phyloP scores from a whole-genome alignment of 2,113 vertebrate species.

The Tupaia tana region DNA sequence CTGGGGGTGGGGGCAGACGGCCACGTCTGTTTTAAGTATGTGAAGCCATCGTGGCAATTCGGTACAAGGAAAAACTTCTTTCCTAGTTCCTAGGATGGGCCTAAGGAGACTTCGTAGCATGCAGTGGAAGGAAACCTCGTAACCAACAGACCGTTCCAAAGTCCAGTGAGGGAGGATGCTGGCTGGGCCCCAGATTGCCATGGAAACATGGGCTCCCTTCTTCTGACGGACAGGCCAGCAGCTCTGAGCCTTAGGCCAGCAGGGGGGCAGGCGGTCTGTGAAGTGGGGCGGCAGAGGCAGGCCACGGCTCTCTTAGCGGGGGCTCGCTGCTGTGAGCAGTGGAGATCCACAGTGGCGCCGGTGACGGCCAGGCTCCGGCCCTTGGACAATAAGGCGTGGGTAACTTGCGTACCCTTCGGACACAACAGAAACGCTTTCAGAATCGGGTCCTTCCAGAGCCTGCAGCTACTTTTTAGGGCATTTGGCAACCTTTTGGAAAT shows the following conservation, averaged over 20 bases:
- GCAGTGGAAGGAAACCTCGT: neutral
- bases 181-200: neutral
- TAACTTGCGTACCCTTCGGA: neutral
- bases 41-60: neutral
- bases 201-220: neutral
- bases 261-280: neutral
- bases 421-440: neutral
- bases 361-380: neutral
- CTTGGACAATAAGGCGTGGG: no score
- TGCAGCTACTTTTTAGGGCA: neutral
- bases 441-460: neutral
- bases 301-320: neutral
- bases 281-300: neutral
- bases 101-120: neutral
- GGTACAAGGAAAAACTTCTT: neutral
- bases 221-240: neutral
- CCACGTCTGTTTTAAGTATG: neutral
- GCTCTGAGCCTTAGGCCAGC: neutral
- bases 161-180: neutral
- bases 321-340: neutral
- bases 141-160: neutral
- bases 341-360: neutral
- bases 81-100: neutral
- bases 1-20: neutral
- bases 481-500: neutral